phyloP scores from a whole-genome alignment of 2,113 vertebrate species.

The Pongo abelii region DNA sequence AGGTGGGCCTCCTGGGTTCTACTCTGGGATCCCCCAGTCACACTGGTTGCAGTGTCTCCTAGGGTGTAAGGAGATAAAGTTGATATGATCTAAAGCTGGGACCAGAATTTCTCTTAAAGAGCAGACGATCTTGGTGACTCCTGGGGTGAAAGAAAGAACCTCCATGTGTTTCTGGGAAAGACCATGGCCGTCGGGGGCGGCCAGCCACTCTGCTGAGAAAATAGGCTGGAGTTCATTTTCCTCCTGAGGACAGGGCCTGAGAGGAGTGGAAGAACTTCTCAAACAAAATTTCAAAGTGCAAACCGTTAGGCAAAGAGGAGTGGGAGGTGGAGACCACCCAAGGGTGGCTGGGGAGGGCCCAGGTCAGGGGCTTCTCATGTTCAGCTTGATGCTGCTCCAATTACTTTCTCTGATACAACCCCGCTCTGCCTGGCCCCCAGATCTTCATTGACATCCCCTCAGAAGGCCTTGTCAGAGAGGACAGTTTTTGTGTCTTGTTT shows the following conservation, averaged over 20 bases:
- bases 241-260: background rate
- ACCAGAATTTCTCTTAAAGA: background rate
- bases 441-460: background rate
- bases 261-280: too few relatives aligned
- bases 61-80: background rate
- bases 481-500: background rate
- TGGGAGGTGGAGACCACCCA: background rate
- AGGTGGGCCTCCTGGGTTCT: background rate
- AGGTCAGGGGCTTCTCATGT: background rate
- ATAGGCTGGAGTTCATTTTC: background rate
- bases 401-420: background rate
- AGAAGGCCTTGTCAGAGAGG: background rate
- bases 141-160: background rate
- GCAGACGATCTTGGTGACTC: background rate
- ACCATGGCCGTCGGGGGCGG: background rate
- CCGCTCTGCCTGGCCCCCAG: accelerated
- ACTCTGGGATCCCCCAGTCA: background rate
- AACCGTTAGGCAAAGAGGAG: background rate
- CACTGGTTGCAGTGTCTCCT: background rate
- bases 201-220: background rate
- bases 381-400: background rate
- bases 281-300: too few relatives aligned
- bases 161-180: background rate
- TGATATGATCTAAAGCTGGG: background rate
- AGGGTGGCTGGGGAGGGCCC: background rate